Conservation (phyloP, 2,888 invertebrate genomes). For the Invenusta paracnida region DNA sequence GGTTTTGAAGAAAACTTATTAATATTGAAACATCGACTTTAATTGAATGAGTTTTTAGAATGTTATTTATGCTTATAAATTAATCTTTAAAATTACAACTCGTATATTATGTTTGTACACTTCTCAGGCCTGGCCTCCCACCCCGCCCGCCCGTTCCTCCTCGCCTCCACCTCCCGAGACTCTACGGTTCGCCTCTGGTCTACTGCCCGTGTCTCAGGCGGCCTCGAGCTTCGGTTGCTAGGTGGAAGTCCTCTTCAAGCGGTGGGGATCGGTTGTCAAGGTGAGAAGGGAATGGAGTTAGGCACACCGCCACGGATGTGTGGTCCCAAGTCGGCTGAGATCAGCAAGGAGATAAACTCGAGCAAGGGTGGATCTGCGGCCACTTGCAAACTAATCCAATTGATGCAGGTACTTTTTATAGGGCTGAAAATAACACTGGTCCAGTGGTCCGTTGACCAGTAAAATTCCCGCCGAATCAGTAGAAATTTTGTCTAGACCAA, state of each 20-base stretch:
- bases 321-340: neutral
- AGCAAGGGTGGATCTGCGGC: neutral
- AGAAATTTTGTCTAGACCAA: no score
- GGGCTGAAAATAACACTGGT: no score
- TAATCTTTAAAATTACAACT: no score
- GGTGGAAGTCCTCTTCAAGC: neutral
- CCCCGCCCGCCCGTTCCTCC: slow-evolving; percentile 58
- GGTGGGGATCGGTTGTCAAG: neutral
- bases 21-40: no score
- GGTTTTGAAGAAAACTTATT: no score
- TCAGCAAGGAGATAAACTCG: neutral
- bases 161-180: slow-evolving; percentile 61
- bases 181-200: slow-evolving; percentile 62
- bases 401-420: slow-evolving; percentile 16
- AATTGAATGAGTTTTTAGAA: no score
- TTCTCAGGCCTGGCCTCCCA: slow-evolving; percentile 60
- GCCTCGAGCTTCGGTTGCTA: neutral
- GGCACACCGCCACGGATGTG: slow-evolving; percentile 8
- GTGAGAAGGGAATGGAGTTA: neutral
- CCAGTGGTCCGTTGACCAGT: no score
- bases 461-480: no score
- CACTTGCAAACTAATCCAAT: neutral
- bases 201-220: slow-evolving; percentile 52
- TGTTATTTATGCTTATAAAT: no score
- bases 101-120: slow-evolving; percentile 33